Base-by-base conservation (phyloP, 2,797 vertebrate species). In the Xyrichtys novacula region DNA sequence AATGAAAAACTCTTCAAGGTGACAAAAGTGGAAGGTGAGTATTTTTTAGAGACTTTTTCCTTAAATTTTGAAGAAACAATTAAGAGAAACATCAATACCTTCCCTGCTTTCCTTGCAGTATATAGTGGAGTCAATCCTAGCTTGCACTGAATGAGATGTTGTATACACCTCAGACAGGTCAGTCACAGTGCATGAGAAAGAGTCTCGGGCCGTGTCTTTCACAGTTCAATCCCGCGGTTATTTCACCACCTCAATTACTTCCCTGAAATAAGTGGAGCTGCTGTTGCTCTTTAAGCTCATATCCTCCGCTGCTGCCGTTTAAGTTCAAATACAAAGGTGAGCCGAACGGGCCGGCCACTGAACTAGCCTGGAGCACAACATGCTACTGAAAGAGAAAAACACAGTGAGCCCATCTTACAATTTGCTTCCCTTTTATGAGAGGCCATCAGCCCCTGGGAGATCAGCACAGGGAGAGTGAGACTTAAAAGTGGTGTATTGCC, bases 341-440 rank as follows among this genome's bases (percentile, higher is more conserved):
- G 58, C 60, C 62, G 65, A 77, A 82, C 59, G 62, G 65, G 55
- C 52, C 53, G 69, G 58, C 58, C 56, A 71, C 50, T 81, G 62
- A 74, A 71, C 84, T 38, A 76, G 76, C 82, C 81, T 19, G 55
- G 4, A 82, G 85, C 64, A 38, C 32, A 74, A 81, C 73, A 75
- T 22, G 60, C 54, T 64, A 63, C 23, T 60, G 53, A 63, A 59
- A 84, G 62, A 80, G 42, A 36, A 65, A 85, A 90, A 84, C 79
- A 80, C 60, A 78, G 67, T 52, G 28, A 66, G 74, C 69, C 74
- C 69, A 55, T 73, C 57, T 48, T 23, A 31, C 16, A 10, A 69
- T 79, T 79, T 67, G 54, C 71, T 68, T 72, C 49, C 28, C 50
- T 85, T 89, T 87, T 83, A 87, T 80, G 64, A 90, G 82, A 75